Base-by-base conservation (phyloP, 2,797 vertebrate species). In the Aselliscus stoliczkanus region DNA sequence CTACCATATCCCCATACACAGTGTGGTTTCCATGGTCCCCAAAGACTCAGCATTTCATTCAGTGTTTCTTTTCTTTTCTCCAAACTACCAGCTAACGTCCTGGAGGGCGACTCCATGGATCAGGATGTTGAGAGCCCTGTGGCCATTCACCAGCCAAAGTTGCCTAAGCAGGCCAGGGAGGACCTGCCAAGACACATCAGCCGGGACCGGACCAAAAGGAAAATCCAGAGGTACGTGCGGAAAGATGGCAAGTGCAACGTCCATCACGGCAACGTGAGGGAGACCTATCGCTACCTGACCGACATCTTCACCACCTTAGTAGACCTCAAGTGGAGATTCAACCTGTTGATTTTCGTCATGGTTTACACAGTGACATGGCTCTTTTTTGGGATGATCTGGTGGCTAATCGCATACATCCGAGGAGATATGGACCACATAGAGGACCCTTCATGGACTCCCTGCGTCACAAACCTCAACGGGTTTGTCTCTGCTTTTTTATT, bases 161-260 rank as follows among this genome's bases (percentile, higher is more conserved):
- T 99, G 98, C 99, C 99, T 62, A 99, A 99, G 98, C 99, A 99
- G 98, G 99, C 98, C 88, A 98, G 99, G 54, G 99, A 99, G 18
- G 99, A 99, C 96, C 97, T 99, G 95, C 99, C 99, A 4, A 99
- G 99, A 97, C 98, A 99, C 91, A 97, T 99, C 96, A 98, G 98
- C 94, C 98, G 99, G 29, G 99, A 99, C 83, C 98, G 98, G 58
- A 96, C 96, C 81, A 99, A 99, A 96, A 98, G 98, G 96, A 99
- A 98, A 98, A 98, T 99, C 98, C 99, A 99, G 98, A 99, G 99
- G 94, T 99, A 99, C 1, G 99, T 99, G 95, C 99, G 99, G 97
- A 99, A 99, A 96, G 99, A 99, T 0, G 99, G 99, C 11, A 99
- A 99, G 91, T 99, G 99, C 98, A 99, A 99, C 44, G 99, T 99